phyloP scores from a whole-genome alignment of 2,888 invertebrate genomes.

The Ceramica pisi region DNA sequence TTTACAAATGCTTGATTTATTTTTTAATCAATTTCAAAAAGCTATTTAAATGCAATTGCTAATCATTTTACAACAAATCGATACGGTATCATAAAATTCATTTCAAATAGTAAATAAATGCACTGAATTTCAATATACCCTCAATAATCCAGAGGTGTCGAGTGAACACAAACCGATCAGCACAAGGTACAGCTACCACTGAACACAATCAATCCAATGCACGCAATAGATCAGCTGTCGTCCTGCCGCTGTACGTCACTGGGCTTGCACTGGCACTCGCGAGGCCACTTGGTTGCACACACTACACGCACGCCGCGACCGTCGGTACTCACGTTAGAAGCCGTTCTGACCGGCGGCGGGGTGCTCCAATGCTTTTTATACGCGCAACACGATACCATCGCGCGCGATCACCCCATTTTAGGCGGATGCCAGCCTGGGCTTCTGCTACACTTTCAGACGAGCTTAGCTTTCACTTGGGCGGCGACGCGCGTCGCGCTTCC shows the following conservation, averaged over 20 bases:
- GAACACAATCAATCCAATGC: slow-evolving; percentile 85
- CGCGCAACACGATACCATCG: slow-evolving; percentile 94
- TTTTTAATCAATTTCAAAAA: slow-evolving; percentile 17
- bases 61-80: slow-evolving; percentile 47
- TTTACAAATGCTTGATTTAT: slow-evolving; percentile 14
- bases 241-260: slow-evolving; percentile 77
- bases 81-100: slow-evolving; percentile 43
- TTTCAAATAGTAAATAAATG: slow-evolving; percentile 53
- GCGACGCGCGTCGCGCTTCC: slow-evolving; percentile 69
- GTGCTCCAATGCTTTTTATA: slow-evolving; percentile 94
- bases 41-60: slow-evolving; percentile 13
- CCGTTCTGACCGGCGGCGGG: slow-evolving; percentile 97
- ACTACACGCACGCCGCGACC: slow-evolving; percentile 81
- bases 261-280: slow-evolving; percentile 69
- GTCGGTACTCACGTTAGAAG: slow-evolving; percentile 97
- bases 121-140: slow-evolving; percentile 57
- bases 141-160: slow-evolving; percentile 65
- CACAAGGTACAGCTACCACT: slow-evolving; percentile 78
- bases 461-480: slow-evolving; percentile 89
- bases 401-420: slow-evolving; percentile 90
- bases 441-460: slow-evolving; percentile 87
- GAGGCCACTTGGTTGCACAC: slow-evolving; percentile 81
- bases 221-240: slow-evolving; percentile 81
- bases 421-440: slow-evolving; percentile 87
- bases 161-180: slow-evolving; percentile 78